Conservation (phyloP, 2,113 vertebrate species). For the Brachyistius frenatus region DNA sequence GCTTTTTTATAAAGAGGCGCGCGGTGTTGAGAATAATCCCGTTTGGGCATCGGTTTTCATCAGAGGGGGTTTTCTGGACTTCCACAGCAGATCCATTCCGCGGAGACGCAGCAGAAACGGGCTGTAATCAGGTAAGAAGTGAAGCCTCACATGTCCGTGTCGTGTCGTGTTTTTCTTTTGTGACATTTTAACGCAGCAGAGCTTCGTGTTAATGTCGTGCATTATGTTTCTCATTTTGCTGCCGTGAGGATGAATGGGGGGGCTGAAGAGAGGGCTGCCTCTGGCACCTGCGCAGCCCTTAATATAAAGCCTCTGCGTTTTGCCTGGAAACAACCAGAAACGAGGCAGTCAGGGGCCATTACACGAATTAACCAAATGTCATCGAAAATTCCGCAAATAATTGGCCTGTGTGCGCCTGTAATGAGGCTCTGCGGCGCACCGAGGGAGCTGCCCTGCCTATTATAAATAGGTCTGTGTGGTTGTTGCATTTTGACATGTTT, state of each 20-base stretch:
- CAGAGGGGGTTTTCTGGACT: slow-evolving; percentile 67
- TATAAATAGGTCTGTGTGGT: slow-evolving; percentile 22
- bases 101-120: slow-evolving; percentile 62
- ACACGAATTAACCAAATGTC: slow-evolving; percentile 25
- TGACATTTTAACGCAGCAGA: background rate
- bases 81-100: slow-evolving; percentile 72
- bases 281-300: slow-evolving; percentile 72
- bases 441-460: slow-evolving; percentile 11
- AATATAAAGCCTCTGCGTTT: slow-evolving; percentile 45
- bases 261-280: slow-evolving; percentile 38
- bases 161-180: slow-evolving; percentile 20
- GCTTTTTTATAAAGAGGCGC: slow-evolving; percentile 44
- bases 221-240: slow-evolving; percentile 28
- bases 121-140: slow-evolving; percentile 79
- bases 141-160: slow-evolving; percentile 33
- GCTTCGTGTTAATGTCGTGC: slow-evolving; percentile 33
- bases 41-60: slow-evolving; percentile 65
- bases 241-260: slow-evolving; percentile 57
- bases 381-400: slow-evolving; percentile 22
- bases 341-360: background rate
- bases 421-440: slow-evolving; percentile 18
- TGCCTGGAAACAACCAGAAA: slow-evolving; percentile 42
- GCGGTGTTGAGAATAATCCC: slow-evolving; percentile 66
- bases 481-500: slow-evolving; percentile 35
- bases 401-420: background rate